A percentile compares a stretch with the other conserved stretches of the same genome.
phyloP scores from a whole-genome alignment of 2,888 invertebrate genomes.

The Hemithea aestivaria region DNA sequence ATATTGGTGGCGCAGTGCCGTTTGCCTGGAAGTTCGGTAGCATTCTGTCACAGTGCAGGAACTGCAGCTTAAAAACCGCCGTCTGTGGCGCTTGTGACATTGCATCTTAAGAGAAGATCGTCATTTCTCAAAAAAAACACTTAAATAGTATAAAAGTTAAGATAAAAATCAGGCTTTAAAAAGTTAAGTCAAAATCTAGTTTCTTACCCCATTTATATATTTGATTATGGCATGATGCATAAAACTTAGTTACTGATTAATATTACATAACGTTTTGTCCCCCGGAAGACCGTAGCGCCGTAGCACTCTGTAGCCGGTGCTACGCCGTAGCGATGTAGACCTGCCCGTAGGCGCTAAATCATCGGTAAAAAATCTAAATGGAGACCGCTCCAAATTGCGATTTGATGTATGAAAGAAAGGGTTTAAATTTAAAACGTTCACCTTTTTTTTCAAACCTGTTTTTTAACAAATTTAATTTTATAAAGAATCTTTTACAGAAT shows the following conservation, averaged over 20 bases:
- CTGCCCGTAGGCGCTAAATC: constrained; percentile 26
- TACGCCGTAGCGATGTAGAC: constrained; percentile 19
- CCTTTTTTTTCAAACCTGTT: too few relatives aligned
- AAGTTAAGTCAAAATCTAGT: too few relatives aligned
- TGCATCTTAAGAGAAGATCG: constrained; percentile 71
- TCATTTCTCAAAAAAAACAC: too few relatives aligned
- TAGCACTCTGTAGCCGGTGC: constrained; percentile 16
- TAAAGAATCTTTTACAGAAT: too few relatives aligned
- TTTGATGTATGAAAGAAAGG: constrained; percentile 28
- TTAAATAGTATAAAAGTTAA: too few relatives aligned
- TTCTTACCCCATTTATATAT: too few relatives aligned
- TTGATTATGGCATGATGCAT: too few relatives aligned
- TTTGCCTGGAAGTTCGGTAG: too few relatives aligned
- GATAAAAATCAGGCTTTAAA: too few relatives aligned
- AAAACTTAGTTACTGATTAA: constrained; percentile 1
- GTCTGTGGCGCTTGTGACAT: constrained; percentile 50
- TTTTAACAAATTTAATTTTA: not conserved
- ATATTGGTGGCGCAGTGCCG: too few relatives aligned
- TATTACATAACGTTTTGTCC: constrained; percentile 45
- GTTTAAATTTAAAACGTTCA: constrained; percentile 17
- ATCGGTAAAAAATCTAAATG: constrained; percentile 51
- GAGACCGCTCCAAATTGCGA: constrained; percentile 40
- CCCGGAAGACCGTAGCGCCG: constrained; percentile 38
- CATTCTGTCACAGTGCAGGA: constrained; percentile 35
- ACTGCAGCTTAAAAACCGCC: constrained; percentile 43